Base-by-base conservation (phyloP, 2,888 invertebrate genomes). In the Oligia latruncula region DNA sequence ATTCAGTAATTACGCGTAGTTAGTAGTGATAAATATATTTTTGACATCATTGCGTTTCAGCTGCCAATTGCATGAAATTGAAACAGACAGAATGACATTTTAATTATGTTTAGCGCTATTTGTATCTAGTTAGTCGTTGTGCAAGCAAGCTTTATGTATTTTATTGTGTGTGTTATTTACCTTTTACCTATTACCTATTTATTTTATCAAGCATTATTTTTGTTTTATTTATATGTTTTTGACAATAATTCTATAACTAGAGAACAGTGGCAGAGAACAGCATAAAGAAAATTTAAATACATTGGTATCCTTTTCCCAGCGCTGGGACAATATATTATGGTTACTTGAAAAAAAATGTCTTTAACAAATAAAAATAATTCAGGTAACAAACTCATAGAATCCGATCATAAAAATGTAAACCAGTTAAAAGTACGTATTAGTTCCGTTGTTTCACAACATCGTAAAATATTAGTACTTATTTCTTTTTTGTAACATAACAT, bases 51-150 rank as follows among this genome's bases (percentile, higher is more conserved):
- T 78, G 40, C 68, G 40, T 78, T 81, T 78, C 84, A 78, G 62
- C 68, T 83, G 68, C 40, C 84, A 83, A 65, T 78, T 29, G 79
- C 68, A 78, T 65, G 49, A 70, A 81, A 79, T 83, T 83, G 40
- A 58, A 79, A 70, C 40, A 52, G 84, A 68, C 83, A 78, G 58
- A 40, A 68, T 68, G 79, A 83, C 62, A 65, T 68, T 78, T 78
- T 70, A 79, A 83, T 78, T 78, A 65, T 40, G 67, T 78, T 49
- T 65, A 65, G 64, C 40, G 11, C 8, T 58, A 43, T 58, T 68
- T 78, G 46, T 58, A 49, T 62, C 55, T 58, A 49, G 13, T 58
- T 52, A 75, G 58, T 46, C 4, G 4, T 11, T 49, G 23, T 23
- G 35, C 3, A 83, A 55, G 40, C 40, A 6, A 13, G 15, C 6